phyloP scores from a whole-genome alignment of 2,797 vertebrate genomes.

The Petrocephalus sullivani region DNA sequence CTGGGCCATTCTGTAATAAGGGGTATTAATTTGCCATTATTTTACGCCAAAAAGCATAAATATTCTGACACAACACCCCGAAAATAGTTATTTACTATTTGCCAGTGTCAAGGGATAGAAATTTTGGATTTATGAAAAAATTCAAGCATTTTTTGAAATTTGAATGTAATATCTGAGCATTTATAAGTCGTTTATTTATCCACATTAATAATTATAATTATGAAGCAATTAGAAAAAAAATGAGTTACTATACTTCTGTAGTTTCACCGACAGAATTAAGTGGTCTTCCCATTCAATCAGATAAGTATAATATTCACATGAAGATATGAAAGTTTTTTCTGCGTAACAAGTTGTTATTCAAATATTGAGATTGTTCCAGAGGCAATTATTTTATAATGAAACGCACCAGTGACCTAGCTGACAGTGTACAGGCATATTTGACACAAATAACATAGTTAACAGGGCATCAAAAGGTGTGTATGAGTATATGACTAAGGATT shows the following conservation, averaged over 20 bases:
- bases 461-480: neutral
- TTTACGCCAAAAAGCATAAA: neutral
- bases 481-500: neutral
- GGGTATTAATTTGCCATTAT: neutral
- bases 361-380: too few relatives aligned
- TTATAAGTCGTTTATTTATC: too few relatives aligned
- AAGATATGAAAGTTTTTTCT: too few relatives aligned
- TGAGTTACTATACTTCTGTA: too few relatives aligned
- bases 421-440: neutral
- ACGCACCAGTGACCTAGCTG: neutral
- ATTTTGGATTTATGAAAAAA: neutral
- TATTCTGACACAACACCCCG: neutral
- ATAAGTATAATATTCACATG: too few relatives aligned
- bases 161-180: too few relatives aligned
- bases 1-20: neutral
- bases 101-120: neutral
- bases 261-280: too few relatives aligned
- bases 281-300: too few relatives aligned
- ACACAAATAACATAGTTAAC: neutral
- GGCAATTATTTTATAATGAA: neutral
- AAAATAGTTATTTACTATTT: neutral
- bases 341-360: too few relatives aligned
- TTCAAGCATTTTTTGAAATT: too few relatives aligned
- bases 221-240: too few relatives aligned
- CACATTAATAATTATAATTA: too few relatives aligned